Evolutionary conservation across 1,140 invertebrate species (phyloP).

Genomic region (Ericerus pela): DNA sequence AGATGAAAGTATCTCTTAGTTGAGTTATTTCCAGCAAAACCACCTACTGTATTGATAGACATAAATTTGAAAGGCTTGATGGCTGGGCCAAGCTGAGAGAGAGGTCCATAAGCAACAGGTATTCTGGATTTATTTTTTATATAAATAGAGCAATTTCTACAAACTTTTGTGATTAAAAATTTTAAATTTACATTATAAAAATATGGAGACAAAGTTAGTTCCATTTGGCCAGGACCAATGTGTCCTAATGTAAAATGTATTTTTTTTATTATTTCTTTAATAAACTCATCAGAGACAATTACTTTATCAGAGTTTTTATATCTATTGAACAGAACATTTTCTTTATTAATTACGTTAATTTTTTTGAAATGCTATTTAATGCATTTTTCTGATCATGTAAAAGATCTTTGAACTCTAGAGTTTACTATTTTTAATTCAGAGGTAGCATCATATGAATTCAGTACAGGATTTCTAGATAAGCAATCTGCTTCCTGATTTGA

Average conservation of each 20-base stretch:
- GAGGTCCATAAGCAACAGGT: slow-evolving; percentile 21
- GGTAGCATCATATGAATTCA: slow-evolving; percentile 20
- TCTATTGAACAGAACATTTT: not conserved
- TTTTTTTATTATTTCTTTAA: not conserved
- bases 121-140: too few species aligned
- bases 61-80: slow-evolving; percentile 29
- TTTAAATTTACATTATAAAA: too few species aligned
- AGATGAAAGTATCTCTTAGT: too few species aligned
- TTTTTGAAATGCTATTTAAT: slow-evolving; percentile 15
- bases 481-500: too few species aligned
- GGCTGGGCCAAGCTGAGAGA: slow-evolving; percentile 27
- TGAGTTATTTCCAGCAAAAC: too few species aligned
- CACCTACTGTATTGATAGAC: slow-evolving; percentile 24
- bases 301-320: not conserved
- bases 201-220: too few species aligned
- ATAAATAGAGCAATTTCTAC: too few species aligned
- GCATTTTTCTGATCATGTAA: slow-evolving; percentile 19
- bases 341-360: not conserved
- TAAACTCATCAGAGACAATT: not conserved
- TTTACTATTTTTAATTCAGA: slow-evolving; percentile 22
- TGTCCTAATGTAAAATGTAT: too few species aligned
- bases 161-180: too few species aligned
- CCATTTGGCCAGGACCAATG: not conserved
- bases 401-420: slow-evolving; percentile 16
- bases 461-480: slow-evolving; percentile 22